A percentile compares a stretch with the other conserved stretches of the same genome.
Evolutionary conservation across 2,888 invertebrate species (phyloP).

Genomic region (Calameuta filiformis): DNA sequence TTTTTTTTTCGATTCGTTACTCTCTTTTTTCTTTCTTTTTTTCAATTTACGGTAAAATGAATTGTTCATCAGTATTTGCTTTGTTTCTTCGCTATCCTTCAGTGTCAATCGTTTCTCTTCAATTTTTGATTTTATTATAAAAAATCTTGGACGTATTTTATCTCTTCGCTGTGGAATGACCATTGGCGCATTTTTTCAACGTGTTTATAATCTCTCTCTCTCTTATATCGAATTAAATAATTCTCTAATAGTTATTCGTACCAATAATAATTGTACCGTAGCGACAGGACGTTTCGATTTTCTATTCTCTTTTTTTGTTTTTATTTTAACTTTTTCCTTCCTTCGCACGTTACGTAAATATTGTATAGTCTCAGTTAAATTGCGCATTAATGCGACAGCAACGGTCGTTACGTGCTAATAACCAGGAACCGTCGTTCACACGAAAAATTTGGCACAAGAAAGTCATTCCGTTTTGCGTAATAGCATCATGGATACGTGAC

Average conservation of each 20-base stretch:
- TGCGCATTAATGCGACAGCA: not conserved
- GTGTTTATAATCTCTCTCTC: slow-evolving; percentile 10
- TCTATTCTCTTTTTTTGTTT: not conserved
- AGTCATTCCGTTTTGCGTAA: not conserved
- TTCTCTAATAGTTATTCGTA: not conserved
- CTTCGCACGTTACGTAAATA: not conserved
- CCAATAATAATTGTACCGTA: not conserved
- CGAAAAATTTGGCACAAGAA: not conserved
- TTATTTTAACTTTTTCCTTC: not conserved
- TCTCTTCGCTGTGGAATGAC: slow-evolving; percentile 35
- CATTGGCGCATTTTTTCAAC: slow-evolving; percentile 43
- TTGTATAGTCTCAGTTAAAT: not conserved
- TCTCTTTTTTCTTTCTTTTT: not conserved
- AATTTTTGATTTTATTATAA: slow-evolving; percentile 29
- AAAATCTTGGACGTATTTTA: slow-evolving; percentile 50
- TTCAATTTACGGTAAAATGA: not conserved
- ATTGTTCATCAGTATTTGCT: not conserved
- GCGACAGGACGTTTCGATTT: not conserved
- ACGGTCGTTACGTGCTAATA: not conserved
- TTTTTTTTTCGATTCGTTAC: not conserved
- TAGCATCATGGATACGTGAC: not conserved
- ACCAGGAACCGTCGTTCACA: not conserved
- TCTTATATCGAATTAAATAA: not conserved
- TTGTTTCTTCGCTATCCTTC: not conserved
- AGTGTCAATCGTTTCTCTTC: not conserved